Evolutionary conservation across 2,888 invertebrate genomes (phyloP), one percentile per base, ranked within the genome.

Genomic region (Nemotelus nigrinus): DNA sequence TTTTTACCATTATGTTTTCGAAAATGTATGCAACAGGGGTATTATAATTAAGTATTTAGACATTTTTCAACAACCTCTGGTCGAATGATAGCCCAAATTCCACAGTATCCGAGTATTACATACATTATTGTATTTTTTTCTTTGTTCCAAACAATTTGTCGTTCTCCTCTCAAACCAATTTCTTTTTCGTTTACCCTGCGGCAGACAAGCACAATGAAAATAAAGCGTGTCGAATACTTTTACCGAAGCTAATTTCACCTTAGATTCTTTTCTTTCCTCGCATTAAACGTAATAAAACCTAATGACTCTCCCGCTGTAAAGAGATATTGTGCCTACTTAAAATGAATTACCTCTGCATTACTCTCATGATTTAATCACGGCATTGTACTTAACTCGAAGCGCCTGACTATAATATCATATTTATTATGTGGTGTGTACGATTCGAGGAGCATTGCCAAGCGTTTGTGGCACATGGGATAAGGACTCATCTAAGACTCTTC

Each of bases 221-320:
- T 5, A 50, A 10, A 47, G n/a, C 39, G 25, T n/a, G 39, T 10
- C 8, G 44, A 45, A 48, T 25, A 3, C 6, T 25, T 68, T 68
- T 25, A 25, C n/a, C 10, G 50, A 68, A 68, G 67, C 67, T 48
- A 68, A 68, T 68, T 47, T 39, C 50, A 25, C 48, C 25, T 25
- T 10, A 48, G 8, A 41, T 72, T 72, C 41, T 50, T 63, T 60
- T 48, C 48, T 60, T 41, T 67, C 60, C 41, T 10, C 48, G 50
- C 60, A 74, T 74, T 63, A 74, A 74, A 63, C 74, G 45, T 50
- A 74, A 74, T 74, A 63, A 74, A 74, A 72, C 57, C 58, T 57
- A 58, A 72, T 72, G 71, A 58, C 71, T 55, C 44, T 25, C 47
- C 47, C 45, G 71, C 45, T 72, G 71, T 43, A 45, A 43, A 58